phyloP scores from a whole-genome alignment of 2,113 vertebrate species.

The Ondatra zibethicus region DNA sequence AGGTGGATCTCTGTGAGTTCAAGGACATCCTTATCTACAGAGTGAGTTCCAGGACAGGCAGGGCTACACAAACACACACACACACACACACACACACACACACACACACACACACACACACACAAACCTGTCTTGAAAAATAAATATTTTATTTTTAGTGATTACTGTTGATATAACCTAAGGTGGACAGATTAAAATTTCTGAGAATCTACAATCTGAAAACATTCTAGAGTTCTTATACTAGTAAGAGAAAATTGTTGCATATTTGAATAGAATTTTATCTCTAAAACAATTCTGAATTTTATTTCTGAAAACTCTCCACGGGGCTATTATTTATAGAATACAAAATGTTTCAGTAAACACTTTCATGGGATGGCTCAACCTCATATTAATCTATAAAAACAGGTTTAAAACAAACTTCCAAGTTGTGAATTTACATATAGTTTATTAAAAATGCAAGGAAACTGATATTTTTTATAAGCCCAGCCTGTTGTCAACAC shows the following conservation, averaged over 20 bases:
- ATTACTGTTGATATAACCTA: conserved; percentile 22
- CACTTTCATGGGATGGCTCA: neutral
- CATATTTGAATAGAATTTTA: conserved; percentile 26
- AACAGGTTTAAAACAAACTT: conserved; percentile 9
- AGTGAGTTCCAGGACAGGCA: neutral
- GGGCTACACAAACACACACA: neutral
- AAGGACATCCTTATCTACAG: neutral
- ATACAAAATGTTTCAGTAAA: neutral
- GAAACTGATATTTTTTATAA: conserved; percentile 53
- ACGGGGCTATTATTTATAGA: neutral
- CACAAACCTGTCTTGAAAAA: neutral
- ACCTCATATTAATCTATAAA: neutral
- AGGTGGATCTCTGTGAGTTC: neutral
- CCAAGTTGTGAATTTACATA: conserved; percentile 4
- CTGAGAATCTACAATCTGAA: conserved; percentile 7
- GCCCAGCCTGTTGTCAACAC: neutral
- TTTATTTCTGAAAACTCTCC: conserved; percentile 34
- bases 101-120: too few species aligned
- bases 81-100: too few species aligned
- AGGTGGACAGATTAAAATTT: neutral
- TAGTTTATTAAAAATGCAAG: conserved; percentile 13
- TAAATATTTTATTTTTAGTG: neutral
- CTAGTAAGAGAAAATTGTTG: neutral
- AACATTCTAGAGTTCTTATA: conserved; percentile 30
- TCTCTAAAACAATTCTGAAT: neutral